Evolutionary conservation across 2,797 vertebrate species (phyloP), one percentile per base, ranked within the genome.

Genomic region (Brachyalestes nurse): DNA sequence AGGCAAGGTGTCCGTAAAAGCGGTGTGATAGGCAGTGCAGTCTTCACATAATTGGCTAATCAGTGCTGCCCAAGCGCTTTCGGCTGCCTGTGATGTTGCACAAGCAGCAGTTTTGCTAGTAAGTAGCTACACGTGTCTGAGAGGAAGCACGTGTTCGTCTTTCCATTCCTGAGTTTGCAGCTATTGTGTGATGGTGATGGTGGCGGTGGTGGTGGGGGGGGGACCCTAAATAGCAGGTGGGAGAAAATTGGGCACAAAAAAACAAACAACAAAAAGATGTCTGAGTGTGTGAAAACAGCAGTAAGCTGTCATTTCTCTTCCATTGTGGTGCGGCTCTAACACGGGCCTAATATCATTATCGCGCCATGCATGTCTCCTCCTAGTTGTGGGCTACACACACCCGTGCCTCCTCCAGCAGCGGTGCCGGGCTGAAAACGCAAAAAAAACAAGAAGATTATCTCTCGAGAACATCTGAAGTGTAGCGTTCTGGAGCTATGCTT

Each of bases 361-460:
- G 34, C n/a, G 6, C 25, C 34, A 45, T 17, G 49, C 47, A 14
- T 45, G 47, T 55, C 49, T 72, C 19, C 77, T 79, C 16, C 25
- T 40, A 53, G 69, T 25, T 53, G 13, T 45, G 21, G 57, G 38
- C 53, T 58, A 40, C 61, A 69, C 57, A 61, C 42, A 60, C 40
- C 45, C 3, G 13, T 8, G 42, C 45, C 23, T 58, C 25, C 66
- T 61, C 23, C 45, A 49, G 16, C 4, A 19, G 64, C 13, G 14
- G 14, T 14, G 16, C 49, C 14, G 6, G 10, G 42, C 42, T 62
- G 57, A 25, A 53, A 38, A 69, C 16, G 57, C 19, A 6, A 23
- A 61, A 61, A 34, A 34, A 72, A 72, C n/a, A 58, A 72, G 5
- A 14, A 70, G 76, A 78, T 71, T 61, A 61, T 42, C 42, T 45